Evolutionary conservation across 64 coral and sea anemone species (phyloP), one percentile per base, ranked within the genome.

Genomic region (Montipora efflorescens): DNA sequence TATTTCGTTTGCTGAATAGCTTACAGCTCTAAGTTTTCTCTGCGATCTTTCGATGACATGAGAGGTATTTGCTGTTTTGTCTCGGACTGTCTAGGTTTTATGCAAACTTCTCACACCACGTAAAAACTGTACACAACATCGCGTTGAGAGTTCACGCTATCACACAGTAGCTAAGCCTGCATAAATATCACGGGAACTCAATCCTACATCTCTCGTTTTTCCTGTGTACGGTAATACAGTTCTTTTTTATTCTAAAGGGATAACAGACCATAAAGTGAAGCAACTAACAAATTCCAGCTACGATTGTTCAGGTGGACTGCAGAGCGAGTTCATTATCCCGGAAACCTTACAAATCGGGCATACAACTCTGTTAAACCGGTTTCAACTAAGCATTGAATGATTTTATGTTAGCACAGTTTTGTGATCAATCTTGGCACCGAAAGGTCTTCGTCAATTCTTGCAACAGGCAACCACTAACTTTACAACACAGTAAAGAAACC

Each of bases 71-170:
- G 82, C 66, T 70, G 82, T 86, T 86, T 45, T 86, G 82, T 86
- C 82, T 50, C 82, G 64, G 23, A 1, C 62, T 86, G 82, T 86
- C 66, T 86, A 86, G 82, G 3, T 86, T 86, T 86, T 86, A 86
- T 86, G 82, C 82, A 86, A 86, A 86, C 62, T 48, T 45, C 71
- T 6, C 13, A 5, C 18, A 71, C 82, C 47, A 52, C 53, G 14
- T 82, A 61, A 57, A 48, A 48, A 48, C 45, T 45, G 58, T 83
- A 48, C 44, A 68, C 82, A 71, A 48, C 82, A 86, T 86, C 62
- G n/a, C 8, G 47, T 5, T 21, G 8, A 48, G 3, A 1, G 10
- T 78, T 49, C 44, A 19, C 14, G 11, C 45, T 78, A 19, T 16
- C 12, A 12, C 46, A 49, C 47, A 45, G 3, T 14, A 78, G 47